These are phyloP conservation scores for Amyelois transitella DNA, from an alignment of 1,140 invertebrate genomes.

Conservation along the genomic window DNA sequence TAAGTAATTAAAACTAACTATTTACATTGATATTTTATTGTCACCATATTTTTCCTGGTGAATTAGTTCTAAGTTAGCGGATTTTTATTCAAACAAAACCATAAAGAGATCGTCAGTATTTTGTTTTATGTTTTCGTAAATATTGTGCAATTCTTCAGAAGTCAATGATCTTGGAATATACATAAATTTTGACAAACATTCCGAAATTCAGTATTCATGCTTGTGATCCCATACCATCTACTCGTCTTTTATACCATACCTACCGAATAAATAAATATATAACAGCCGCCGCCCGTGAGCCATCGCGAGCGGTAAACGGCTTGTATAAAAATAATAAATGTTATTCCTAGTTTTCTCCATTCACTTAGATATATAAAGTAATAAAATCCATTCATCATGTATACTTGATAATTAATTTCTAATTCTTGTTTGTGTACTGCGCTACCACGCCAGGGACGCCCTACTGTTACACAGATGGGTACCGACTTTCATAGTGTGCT, in stretches of 20 bases:
- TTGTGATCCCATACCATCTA: conserved; percentile 25
- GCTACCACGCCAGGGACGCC: conserved; percentile 2
- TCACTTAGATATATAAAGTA: conserved; percentile 11
- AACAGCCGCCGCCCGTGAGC: conserved; percentile 43
- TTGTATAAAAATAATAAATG: conserved; percentile 61
- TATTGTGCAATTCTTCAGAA: not conserved
- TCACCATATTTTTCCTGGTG: conserved; percentile 65
- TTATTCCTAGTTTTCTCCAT: conserved; percentile 15
- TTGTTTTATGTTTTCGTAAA: not conserved
- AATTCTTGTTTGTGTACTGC: conserved; percentile 3
- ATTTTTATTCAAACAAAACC: conserved; percentile 1
- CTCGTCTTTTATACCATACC: conserved; percentile 14
- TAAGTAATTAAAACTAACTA: conserved; percentile 64
- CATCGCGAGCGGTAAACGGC: conserved; percentile 24
- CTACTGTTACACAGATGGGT: not conserved
- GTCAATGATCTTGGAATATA: not conserved
- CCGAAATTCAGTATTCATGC: not conserved
- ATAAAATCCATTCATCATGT: conserved; percentile 8
- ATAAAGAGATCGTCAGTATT: not conserved
- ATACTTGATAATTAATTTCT: conserved; percentile 18
- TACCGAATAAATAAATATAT: conserved; percentile 28
- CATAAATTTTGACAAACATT: not conserved
- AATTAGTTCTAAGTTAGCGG: conserved; percentile 42
- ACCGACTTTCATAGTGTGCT: not conserved
- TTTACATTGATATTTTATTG: conserved; percentile 72